These are phyloP conservation scores for Cantharis rustica DNA, from an alignment of 2,888 invertebrate species.

Conservation along the genomic window DNA sequence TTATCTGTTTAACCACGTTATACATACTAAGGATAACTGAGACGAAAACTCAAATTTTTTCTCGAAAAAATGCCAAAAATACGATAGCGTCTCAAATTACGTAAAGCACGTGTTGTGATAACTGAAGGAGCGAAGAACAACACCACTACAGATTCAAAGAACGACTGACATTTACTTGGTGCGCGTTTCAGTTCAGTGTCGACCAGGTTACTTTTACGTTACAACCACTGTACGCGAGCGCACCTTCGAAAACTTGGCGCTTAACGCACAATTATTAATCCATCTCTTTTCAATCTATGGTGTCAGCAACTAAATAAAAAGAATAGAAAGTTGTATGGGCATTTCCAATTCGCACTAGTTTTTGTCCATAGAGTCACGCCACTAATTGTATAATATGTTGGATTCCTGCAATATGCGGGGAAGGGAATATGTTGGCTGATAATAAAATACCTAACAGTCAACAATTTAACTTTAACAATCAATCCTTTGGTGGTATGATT, in stretches of 20 bases:
- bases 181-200: conserved; percentile 15
- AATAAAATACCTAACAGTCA: background rate
- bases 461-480: background rate
- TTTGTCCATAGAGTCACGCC: conserved; percentile 24
- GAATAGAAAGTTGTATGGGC: background rate
- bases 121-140: conserved; percentile 11
- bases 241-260: conserved; percentile 12
- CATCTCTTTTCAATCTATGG: background rate
- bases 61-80: background rate
- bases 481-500: background rate
- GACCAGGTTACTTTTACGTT: conserved; percentile 23
- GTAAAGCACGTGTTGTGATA: conserved; percentile 21
- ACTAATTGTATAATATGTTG: conserved; percentile 22
- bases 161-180: conserved; percentile 18
- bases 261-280: background rate
- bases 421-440: background rate
- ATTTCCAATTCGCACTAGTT: conserved; percentile 7
- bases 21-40: conserved; percentile 26
- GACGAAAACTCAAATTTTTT: conserved; percentile 5
- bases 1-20: conserved; percentile 41
- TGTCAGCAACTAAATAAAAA: background rate
- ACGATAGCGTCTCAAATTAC: conserved; percentile 12
- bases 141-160: conserved; percentile 12
- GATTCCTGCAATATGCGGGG: background rate
- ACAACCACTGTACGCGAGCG: conserved; percentile 29